Evolutionary conservation across 1,140 invertebrate genomes (phyloP).

Genomic region (Littorina saxatilis): DNA sequence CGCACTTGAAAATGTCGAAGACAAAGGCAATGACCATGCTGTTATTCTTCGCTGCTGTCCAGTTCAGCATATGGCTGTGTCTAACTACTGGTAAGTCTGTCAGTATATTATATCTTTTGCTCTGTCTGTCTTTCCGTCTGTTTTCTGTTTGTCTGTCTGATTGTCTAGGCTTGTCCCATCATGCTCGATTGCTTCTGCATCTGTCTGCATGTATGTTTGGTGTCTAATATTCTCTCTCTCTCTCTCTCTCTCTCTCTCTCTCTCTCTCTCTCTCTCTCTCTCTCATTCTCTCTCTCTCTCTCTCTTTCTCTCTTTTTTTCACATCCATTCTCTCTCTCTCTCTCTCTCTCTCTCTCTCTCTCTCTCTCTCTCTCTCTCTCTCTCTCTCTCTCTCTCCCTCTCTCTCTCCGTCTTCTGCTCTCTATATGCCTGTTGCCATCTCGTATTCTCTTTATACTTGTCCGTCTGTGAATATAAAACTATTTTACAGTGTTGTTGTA

Average conservation of each 20-base stretch:
- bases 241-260: constrained; percentile 28
- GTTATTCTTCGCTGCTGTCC: no score
- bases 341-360: neutral
- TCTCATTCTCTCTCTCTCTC: neutral
- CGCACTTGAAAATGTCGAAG: no score
- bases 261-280: constrained; percentile 17
- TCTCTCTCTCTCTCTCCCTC: constrained; percentile 27
- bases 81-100: no score
- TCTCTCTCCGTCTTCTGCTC: constrained; percentile 14
- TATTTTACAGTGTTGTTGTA: no score
- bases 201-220: neutral
- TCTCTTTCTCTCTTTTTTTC: neutral
- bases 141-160: no score
- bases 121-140: no score
- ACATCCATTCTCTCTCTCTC: constrained; percentile 9
- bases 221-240: neutral
- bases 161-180: no score
- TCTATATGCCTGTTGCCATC: constrained; percentile 16
- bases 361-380: constrained; percentile 11
- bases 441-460: constrained; percentile 19
- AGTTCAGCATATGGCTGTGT: no score
- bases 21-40: no score
- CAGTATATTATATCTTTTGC: no score
- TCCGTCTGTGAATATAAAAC: no score
- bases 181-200: neutral